These are phyloP conservation scores for Adela reaumurella DNA, from an alignment of 2,888 invertebrate genomes.

Conservation along the genomic window DNA sequence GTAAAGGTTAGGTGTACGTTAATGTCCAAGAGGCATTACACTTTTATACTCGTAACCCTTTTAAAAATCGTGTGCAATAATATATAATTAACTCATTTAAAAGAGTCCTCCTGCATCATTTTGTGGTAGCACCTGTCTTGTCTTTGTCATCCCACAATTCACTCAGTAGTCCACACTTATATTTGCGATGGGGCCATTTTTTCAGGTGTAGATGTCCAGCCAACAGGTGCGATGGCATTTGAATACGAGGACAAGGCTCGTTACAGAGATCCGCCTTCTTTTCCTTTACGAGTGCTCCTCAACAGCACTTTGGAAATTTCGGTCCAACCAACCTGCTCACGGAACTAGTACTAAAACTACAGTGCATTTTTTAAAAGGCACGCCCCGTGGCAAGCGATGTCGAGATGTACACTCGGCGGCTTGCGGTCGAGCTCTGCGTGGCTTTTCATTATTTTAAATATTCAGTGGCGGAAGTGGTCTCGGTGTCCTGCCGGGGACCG, in stretches of 20 bases:
- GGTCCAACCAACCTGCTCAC: constrained; percentile 47
- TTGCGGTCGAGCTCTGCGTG: constrained; percentile 5
- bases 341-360: constrained; percentile 37
- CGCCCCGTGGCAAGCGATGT: constrained; percentile 33
- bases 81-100: no score
- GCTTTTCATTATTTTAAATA: constrained; percentile 53
- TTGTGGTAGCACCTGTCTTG: no score
- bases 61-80: no score
- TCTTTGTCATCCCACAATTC: no score
- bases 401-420: constrained; percentile 2
- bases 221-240: not conserved
- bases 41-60: no score
- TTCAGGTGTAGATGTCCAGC: no score
- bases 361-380: constrained; percentile 54
- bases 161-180: no score
- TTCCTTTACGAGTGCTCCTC: constrained; percentile 31
- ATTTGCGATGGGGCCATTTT: no score
- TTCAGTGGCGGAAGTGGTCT: constrained; percentile 43
- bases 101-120: no score
- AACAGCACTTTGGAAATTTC: constrained; percentile 34
- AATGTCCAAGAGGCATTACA: no score
- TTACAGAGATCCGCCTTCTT: not conserved
- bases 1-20: no score
- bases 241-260: not conserved
- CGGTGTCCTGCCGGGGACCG: not conserved